phyloP scores from a whole-genome alignment of 2,888 invertebrate species.

The Muschampia plurimacula region DNA sequence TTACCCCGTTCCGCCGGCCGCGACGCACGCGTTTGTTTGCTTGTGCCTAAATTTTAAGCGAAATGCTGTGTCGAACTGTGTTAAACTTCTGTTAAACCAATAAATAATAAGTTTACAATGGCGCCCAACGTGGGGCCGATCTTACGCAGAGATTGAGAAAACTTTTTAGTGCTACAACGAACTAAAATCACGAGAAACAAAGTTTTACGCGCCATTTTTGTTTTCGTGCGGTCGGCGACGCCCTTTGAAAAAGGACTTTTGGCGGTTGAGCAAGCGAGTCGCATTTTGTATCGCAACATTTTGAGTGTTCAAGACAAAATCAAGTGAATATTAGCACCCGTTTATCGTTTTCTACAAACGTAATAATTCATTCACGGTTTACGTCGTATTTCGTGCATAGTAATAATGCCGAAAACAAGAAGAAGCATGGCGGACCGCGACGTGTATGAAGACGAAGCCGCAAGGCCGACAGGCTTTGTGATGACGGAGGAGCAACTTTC shows the following conservation, averaged over 20 bases:
- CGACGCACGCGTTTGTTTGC: no score
- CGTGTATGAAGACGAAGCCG: conserved; percentile 4
- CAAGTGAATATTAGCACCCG: neutral
- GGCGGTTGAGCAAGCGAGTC: neutral
- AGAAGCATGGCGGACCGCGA: conserved; percentile 13
- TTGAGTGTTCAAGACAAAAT: neutral
- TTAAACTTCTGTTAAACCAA: no score
- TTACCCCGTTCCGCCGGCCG: no score
- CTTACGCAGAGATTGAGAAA: conserved; percentile 17
- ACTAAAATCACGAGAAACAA: neutral
- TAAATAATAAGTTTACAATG: neutral
- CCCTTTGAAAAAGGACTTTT: neutral
- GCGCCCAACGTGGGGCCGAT: neutral
- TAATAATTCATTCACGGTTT: neutral
- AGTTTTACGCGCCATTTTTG: conserved; percentile 4
- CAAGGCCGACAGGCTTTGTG: conserved; percentile 5
- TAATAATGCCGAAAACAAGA: neutral
- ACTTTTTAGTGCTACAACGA: neutral
- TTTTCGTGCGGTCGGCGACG: conserved; percentile 1
- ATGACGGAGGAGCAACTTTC: conserved; percentile 9
- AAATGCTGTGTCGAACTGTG: no score
- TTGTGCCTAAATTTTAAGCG: no score
- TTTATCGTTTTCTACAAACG: conserved; percentile 2
- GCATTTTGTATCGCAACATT: neutral
- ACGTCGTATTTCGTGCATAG: neutral